A percentile compares a stretch with the other conserved stretches of the same genome.
These are phyloP conservation scores for Liparis tanakae DNA, from an alignment of 2,797 vertebrate genomes.

Conservation along the genomic window DNA sequence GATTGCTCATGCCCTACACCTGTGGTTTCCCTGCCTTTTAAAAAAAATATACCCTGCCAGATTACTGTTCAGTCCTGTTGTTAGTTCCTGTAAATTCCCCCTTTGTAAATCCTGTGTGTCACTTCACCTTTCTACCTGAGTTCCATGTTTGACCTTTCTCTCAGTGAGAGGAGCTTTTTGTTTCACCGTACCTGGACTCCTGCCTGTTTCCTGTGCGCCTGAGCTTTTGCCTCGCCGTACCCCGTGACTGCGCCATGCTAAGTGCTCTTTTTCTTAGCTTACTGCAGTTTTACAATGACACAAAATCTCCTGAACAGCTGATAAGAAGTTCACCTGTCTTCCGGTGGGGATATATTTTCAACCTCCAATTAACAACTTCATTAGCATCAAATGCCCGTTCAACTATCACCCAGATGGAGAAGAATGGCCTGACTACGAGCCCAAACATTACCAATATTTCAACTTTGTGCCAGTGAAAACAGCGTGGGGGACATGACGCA, in stretches of 20 bases:
- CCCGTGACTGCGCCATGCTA: neutral
- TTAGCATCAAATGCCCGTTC: neutral
- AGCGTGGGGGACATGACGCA: neutral
- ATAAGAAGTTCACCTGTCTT: neutral
- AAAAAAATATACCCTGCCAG: too few species aligned
- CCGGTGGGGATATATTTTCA: neutral
- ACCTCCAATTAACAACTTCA: neutral
- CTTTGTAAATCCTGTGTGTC: too few species aligned
- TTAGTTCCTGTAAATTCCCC: too few species aligned
- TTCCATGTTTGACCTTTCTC: too few species aligned
- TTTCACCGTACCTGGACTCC: too few species aligned
- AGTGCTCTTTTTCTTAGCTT: neutral
- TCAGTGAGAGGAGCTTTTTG: too few species aligned
- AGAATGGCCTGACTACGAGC: rapidly evolving
- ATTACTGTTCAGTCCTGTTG: too few species aligned
- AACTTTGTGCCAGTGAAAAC: neutral
- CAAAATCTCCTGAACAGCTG: neutral
- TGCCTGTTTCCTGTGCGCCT: too few species aligned
- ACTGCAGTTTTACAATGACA: neutral
- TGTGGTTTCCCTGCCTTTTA: too few species aligned
- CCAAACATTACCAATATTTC: neutral
- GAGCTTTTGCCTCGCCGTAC: too few species aligned
- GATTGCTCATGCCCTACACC: too few species aligned
- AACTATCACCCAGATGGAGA: neutral
- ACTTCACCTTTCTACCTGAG: too few species aligned